Conservation (phyloP, 1,140 invertebrate genomes). For the Anoplolepis gracilipes region DNA sequence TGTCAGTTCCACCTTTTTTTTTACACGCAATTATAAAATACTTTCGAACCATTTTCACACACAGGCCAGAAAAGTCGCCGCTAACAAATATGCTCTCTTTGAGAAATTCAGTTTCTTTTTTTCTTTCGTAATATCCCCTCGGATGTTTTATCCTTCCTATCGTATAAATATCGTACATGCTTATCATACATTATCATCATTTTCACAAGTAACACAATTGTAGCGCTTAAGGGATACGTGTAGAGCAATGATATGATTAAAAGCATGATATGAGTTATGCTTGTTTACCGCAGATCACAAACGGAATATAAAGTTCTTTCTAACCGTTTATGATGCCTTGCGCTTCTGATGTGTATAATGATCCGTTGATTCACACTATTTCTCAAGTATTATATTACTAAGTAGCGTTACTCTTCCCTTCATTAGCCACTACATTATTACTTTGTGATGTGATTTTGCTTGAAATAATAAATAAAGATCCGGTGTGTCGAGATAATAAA, state of each 20-base stretch:
- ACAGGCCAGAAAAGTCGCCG: constrained; percentile 34
- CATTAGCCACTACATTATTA: neutral
- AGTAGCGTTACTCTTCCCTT: neutral
- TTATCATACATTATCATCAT: constrained; percentile 74
- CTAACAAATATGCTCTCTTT: constrained; percentile 36
- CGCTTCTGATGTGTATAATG: neutral
- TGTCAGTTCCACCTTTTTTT: neutral
- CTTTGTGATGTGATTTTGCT: neutral
- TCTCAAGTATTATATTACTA: neutral
- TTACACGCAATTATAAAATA: constrained; percentile 68
- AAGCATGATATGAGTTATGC: constrained; percentile 78
- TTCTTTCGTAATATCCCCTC: constrained; percentile 2
- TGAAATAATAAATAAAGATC: constrained; percentile 6
- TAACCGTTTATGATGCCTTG: neutral
- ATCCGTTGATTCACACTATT: neutral
- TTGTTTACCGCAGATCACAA: constrained; percentile 74
- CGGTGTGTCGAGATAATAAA: neutral
- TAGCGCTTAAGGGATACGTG: constrained; percentile 71
- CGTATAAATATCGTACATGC: constrained; percentile 74
- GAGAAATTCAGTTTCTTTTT: constrained; percentile 28
- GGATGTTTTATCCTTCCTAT: neutral
- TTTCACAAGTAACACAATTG: constrained; percentile 70
- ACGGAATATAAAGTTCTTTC: constrained; percentile 8
- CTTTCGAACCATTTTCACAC: constrained; percentile 49
- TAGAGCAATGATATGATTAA: constrained; percentile 78